These are phyloP conservation scores for Pithys albifrons DNA, from an alignment of 2,113 vertebrate genomes.

Conservation along the genomic window DNA sequence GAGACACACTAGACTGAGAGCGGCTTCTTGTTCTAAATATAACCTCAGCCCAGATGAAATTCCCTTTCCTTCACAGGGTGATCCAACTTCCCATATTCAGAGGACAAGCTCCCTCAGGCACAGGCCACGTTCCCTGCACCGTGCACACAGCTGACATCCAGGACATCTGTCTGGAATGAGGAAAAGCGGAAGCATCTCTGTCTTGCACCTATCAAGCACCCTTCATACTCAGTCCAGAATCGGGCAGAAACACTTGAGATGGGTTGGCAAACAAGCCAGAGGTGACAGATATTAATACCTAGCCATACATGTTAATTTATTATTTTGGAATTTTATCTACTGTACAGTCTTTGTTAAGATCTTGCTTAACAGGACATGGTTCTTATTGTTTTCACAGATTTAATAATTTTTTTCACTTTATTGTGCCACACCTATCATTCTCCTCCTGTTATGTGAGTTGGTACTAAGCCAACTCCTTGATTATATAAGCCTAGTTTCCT, in stretches of 20 bases:
- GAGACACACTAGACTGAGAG: not conserved
- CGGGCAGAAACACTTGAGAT: not conserved
- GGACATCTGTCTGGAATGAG: not conserved
- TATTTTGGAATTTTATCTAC: not conserved
- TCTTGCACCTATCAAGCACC: not conserved
- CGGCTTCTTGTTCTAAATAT: not conserved
- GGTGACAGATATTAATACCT: not conserved
- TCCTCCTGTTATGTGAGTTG: not conserved
- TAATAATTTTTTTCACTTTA: not conserved
- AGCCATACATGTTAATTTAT: not conserved
- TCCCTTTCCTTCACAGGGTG: not conserved
- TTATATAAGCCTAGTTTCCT: not conserved
- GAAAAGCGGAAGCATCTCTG: not conserved
- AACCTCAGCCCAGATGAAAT: not conserved
- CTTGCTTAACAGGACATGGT: not conserved
- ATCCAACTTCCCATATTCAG: not conserved
- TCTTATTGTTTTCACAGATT: not conserved
- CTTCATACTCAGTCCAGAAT: not conserved
- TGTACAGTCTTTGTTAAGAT: not conserved
- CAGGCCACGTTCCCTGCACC: fast-evolving
- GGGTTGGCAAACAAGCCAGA: not conserved
- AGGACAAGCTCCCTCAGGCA: not conserved
- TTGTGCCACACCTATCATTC: not conserved
- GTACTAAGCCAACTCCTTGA: not conserved
- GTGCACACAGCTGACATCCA: not conserved